A percentile compares a stretch with the other conserved stretches of the same genome.
Conservation (phyloP, 2,888 invertebrate genomes). For the Lasius platythorax region DNA sequence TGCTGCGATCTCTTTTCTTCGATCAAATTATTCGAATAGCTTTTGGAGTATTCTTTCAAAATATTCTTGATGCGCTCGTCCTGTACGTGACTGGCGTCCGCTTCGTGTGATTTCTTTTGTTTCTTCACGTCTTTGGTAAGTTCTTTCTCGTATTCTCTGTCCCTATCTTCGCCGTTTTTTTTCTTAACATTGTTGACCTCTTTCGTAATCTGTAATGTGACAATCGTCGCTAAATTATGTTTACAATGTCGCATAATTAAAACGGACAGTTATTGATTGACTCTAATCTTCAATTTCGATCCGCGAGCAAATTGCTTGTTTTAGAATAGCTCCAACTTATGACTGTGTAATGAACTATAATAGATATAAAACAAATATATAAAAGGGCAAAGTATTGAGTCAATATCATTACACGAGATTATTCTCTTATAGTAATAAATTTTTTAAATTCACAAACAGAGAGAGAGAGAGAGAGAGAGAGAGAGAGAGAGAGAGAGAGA, state of each 20-base stretch:
- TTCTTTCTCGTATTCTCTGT: slow-evolving; percentile 2
- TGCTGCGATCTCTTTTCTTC: slow-evolving; percentile 26
- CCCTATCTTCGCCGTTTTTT: slow-evolving; percentile 24
- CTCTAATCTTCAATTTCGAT: slow-evolving; percentile 7
- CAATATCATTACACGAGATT: not conserved
- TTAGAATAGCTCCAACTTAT: not conserved
- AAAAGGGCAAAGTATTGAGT: not conserved
- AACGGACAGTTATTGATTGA: not conserved
- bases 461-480: no score
- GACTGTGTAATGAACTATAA: not conserved
- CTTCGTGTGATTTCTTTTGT: slow-evolving; percentile 57
- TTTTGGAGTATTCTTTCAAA: slow-evolving; percentile 61
- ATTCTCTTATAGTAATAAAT: not conserved
- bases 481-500: no score
- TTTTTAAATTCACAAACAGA: not conserved
- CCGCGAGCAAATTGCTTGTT: not conserved
- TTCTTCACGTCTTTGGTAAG: slow-evolving; percentile 54
- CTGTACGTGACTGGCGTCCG: slow-evolving; percentile 52
- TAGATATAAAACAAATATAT: not conserved
- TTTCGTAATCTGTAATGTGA: slow-evolving; percentile 28
- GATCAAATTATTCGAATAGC: slow-evolving; percentile 12
- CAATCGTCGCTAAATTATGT: not conserved
- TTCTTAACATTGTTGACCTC: slow-evolving; percentile 34
- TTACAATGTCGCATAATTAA: not conserved
- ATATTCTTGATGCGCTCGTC: slow-evolving; percentile 41